phyloP scores from a whole-genome alignment of 1,140 invertebrate genomes.

The Brachionus koreanus region DNA sequence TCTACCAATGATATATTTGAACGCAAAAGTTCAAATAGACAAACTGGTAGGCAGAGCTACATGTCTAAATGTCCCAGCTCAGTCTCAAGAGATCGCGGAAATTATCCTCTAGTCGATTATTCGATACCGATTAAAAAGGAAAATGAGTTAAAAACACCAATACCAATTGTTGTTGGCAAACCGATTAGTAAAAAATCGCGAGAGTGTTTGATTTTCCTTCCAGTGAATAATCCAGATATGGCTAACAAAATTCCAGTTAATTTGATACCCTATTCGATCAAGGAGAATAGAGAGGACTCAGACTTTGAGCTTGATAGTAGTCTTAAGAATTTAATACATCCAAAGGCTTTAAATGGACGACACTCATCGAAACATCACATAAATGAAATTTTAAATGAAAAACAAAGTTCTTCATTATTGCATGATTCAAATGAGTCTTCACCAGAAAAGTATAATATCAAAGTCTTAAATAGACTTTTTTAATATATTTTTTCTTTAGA shows the following conservation, averaged over 20 bases:
- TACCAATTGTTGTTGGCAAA: slow-evolving; percentile 9
- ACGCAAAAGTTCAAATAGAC: not conserved
- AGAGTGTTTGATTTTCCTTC: not conserved
- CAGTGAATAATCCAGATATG: slow-evolving; percentile 19
- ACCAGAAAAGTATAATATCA: not conserved
- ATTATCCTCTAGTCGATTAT: not conserved
- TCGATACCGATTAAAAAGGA: not conserved
- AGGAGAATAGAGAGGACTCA: not conserved
- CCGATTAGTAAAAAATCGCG: not conserved
- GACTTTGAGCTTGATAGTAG: not conserved
- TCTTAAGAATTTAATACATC: not conserved
- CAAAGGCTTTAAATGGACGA: not conserved
- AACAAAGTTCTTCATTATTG: not conserved
- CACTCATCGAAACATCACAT: not conserved
- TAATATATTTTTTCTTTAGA: not conserved
- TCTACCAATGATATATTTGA: slow-evolving; percentile 17
- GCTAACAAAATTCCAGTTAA: not conserved
- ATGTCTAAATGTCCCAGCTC: not conserved
- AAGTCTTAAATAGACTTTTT: not conserved
- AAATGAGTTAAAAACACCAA: not conserved
- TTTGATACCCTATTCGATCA: not conserved
- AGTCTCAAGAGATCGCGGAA: not conserved
- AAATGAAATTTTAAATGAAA: not conserved
- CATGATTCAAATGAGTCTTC: not conserved
- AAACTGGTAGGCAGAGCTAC: not conserved